Base-by-base conservation (phyloP, 2,113 vertebrate genomes). In the Aptenodytes forsteri region DNA sequence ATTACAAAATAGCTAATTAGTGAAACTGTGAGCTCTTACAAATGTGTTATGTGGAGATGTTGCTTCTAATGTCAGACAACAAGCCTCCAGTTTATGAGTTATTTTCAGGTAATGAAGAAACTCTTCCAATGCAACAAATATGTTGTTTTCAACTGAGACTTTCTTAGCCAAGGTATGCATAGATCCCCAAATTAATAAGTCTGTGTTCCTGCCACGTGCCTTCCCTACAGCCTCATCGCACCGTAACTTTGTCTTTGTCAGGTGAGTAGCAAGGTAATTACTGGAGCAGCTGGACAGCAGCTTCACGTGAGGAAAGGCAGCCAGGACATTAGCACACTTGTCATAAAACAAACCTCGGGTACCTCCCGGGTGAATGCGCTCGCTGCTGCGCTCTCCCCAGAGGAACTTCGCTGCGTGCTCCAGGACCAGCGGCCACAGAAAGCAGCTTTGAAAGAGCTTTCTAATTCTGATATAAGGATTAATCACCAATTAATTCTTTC, bases 1-100 rank as follows among this genome's bases (percentile, higher is more conserved):
- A 98, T 98, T 98, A 98, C 89, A 96, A 91, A 92, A 83, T 64
- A 95, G 86, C 96, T 98, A 98, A 98, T 98, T 98, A 98, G 96
- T 94, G 96, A 96, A 97, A 95, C 93, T 94, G 81, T 73, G 94
- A 97, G 93, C 95, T 97, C 87, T 95, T 89, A 87, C 47, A 95
- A 94, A 97, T 94, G 92, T 94, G 94, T 90, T 97, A 86, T 92
- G 93, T 96, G 88, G 94, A 98, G 95, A 96, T 89, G 88, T 27
- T 83, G 70, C 62, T 97, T 81, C 83, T 88, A 95, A 87, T 91
- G 83, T 70, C 93, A 96, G 95, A 89, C 67, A 91, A 71, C 91
- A 92, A 97, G 73, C 78, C 66, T 94, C 82, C 66, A 71, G 94
- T 84, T 97, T 94, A 83, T 56, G 89, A 97, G 93, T 71, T 93